These are phyloP conservation scores for Euura saliciscinereae DNA, from an alignment of 1,140 invertebrate species.

Conservation along the genomic window DNA sequence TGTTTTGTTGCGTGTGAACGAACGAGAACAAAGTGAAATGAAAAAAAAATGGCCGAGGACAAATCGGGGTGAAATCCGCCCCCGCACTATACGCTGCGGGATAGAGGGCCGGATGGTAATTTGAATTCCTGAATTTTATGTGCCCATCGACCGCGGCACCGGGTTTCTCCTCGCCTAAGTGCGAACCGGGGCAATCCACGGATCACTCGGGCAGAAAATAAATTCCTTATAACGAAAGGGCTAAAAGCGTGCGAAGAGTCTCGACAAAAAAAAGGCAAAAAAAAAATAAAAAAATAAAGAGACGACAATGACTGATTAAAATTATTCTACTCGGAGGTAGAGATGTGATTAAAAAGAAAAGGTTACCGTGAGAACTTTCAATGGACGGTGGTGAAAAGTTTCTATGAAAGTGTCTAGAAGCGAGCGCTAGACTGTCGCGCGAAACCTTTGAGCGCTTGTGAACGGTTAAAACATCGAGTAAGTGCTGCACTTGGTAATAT, in stretches of 20 bases:
- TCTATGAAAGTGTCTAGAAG: too few species aligned
- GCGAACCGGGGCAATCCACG: neutral
- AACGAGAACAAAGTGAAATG: slow-evolving; percentile 11
- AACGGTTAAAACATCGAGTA: neutral
- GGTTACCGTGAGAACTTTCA: too few species aligned
- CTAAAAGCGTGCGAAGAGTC: neutral
- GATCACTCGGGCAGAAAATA: neutral
- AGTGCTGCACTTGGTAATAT: neutral
- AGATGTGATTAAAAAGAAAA: too few species aligned
- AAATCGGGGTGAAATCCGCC: neutral
- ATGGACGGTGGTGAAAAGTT: too few species aligned
- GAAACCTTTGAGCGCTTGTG: neutral
- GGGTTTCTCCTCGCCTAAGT: neutral
- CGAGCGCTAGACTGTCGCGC: too few species aligned
- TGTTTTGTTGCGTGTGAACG: slow-evolving; percentile 7
- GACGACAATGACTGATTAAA: too few species aligned
- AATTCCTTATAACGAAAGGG: neutral
- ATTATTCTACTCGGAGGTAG: too few species aligned
- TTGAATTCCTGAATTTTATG: slow-evolving; percentile 7
- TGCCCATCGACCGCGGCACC: neutral
- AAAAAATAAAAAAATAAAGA: too few species aligned
- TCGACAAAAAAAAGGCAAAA: neutral
- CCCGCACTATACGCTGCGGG: neutral
- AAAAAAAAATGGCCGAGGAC: neutral
- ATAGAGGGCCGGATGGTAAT: neutral